These are phyloP conservation scores for Isurus oxyrinchus DNA, from an alignment of 2,113 vertebrate species.

Conservation along the genomic window DNA sequence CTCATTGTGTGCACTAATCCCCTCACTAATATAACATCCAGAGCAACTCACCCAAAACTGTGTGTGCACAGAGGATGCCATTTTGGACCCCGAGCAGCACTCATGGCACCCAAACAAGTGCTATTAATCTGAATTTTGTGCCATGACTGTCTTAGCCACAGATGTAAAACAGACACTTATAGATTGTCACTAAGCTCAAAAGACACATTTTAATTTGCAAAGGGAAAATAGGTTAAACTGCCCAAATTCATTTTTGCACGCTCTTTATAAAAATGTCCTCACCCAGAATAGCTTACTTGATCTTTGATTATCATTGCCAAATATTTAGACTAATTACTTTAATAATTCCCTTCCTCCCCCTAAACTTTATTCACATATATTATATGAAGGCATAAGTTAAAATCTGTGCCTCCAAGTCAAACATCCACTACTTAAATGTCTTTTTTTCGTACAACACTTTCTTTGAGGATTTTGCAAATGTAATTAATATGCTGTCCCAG, in stretches of 20 bases:
- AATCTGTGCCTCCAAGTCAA: not conserved
- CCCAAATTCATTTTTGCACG: not conserved
- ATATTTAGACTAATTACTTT: slow-evolving; percentile 14
- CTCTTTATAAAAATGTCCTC: not conserved
- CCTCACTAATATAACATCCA: not conserved
- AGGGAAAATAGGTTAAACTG: not conserved
- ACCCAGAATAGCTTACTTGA: not conserved
- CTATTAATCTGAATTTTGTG: not conserved
- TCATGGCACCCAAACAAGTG: not conserved
- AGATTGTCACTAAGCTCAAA: not conserved
- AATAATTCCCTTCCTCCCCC: not conserved
- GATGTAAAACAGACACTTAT: not conserved
- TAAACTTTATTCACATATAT: not conserved
- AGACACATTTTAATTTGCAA: not conserved
- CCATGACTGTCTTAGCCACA: not conserved
- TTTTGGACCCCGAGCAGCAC: not conserved
- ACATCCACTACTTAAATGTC: not conserved
- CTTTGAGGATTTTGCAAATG: slow-evolving; percentile 4
- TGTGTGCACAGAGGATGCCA: not conserved
- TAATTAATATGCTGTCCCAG: not conserved
- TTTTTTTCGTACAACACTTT: not conserved
- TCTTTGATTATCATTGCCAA: not conserved
- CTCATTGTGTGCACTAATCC: too few species aligned
- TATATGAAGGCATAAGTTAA: not conserved
- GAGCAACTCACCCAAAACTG: not conserved